Percentiles rank a stretch among this genome's conserved stretches.
These are phyloP conservation scores for Teinopalpus imperialis DNA, from an alignment of 2,888 invertebrate species.

Conservation along the genomic window DNA sequence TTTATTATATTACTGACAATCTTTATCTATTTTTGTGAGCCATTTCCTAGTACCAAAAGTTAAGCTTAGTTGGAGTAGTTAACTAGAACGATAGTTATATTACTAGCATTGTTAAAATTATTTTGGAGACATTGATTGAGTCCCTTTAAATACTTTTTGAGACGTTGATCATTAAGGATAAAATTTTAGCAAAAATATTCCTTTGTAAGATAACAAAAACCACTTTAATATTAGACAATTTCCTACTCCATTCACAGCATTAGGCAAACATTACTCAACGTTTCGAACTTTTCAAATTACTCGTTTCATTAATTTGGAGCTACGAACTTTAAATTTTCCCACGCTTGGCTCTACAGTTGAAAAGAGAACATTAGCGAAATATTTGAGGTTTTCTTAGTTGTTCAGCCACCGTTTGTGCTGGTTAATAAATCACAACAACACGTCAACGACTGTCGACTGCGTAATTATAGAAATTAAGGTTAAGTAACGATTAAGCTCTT, in stretches of 20 bases:
- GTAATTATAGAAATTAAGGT: constrained; percentile 78
- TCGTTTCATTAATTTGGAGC: constrained; percentile 37
- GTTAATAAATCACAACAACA: constrained; percentile 74
- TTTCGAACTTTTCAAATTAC: constrained; percentile 34
- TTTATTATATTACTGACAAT: no score
- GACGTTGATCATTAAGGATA: no score
- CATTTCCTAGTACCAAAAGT: no score
- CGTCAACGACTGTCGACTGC: constrained; percentile 48
- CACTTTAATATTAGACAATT: neutral
- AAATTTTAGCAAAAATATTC: no score
- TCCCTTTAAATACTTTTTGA: no score
- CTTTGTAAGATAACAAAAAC: neutral
- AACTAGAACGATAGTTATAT: no score
- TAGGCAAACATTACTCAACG: constrained; percentile 17
- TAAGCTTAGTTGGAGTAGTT: no score
- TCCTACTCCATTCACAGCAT: constrained; percentile 6
- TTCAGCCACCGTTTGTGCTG: constrained; percentile 30
- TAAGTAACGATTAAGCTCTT: constrained; percentile 68
- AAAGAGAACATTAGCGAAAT: constrained; percentile 56
- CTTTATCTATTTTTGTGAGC: no score
- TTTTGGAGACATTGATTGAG: no score
- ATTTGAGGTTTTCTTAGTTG: constrained; percentile 27
- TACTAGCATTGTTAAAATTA: no score
- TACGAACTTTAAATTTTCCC: constrained; percentile 44
- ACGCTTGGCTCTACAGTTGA: constrained; percentile 41